Percentiles rank a stretch among this genome's conserved stretches.
Conservation (phyloP, 2,888 invertebrate genomes). For the Brachylomia viminalis region DNA sequence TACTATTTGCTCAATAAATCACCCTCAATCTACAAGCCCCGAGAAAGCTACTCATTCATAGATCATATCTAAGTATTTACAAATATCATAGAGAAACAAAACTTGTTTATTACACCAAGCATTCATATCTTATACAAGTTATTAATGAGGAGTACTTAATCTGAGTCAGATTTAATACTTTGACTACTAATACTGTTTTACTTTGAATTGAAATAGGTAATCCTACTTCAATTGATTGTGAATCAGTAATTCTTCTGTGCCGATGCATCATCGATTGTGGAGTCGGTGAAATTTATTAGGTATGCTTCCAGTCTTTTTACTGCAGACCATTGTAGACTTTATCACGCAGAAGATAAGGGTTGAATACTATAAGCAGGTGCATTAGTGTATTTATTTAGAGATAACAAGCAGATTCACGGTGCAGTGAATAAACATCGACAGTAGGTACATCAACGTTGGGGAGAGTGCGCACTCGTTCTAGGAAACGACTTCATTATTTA, state of each 20-base stretch:
- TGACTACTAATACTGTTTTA: too few species aligned
- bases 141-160: conserved; percentile 61
- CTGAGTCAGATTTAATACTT: too few species aligned
- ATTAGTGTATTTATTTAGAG: conserved; percentile 51
- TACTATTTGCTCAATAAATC: conserved; percentile 44
- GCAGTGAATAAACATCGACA: conserved; percentile 57
- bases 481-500: conserved; percentile 27
- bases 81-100: conserved; percentile 44
- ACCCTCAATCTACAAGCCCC: conserved; percentile 21
- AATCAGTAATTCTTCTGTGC: conserved; percentile 50
- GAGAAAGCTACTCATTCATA: conserved; percentile 39
- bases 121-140: conserved; percentile 51
- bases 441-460: conserved; percentile 56
- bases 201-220: too few species aligned
- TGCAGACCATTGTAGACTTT: conserved; percentile 33
- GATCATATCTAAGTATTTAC: conserved; percentile 54
- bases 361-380: background rate
- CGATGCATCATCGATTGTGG: conserved; percentile 46
- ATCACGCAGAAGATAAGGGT: background rate
- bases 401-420: conserved; percentile 66
- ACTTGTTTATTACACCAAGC: conserved; percentile 51
- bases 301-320: conserved; percentile 17
- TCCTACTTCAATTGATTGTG: conserved; percentile 62
- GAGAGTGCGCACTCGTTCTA: conserved; percentile 35
- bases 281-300: conserved; percentile 44